Conservation (phyloP, 2,797 vertebrate genomes). For the Periophthalmus magnuspinnatus region DNA sequence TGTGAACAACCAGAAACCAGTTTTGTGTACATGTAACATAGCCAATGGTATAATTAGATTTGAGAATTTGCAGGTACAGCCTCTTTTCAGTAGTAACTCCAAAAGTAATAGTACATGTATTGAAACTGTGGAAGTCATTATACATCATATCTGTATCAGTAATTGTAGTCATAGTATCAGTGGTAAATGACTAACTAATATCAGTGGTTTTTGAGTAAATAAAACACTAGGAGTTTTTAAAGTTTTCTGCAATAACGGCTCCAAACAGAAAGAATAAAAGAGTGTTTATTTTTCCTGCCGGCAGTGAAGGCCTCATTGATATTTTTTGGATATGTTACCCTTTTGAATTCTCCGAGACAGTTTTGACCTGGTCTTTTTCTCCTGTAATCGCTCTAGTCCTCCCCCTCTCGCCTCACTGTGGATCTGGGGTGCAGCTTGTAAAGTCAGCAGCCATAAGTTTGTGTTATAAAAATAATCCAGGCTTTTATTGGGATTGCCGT, state of each 20-base stretch:
- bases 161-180: too few species aligned
- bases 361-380: constrained; percentile 61
- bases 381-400: constrained; percentile 18
- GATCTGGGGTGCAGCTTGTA: constrained; percentile 64
- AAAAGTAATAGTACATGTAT: too few species aligned
- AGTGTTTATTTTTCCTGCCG: constrained; percentile 74
- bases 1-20: too few species aligned
- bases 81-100: too few species aligned
- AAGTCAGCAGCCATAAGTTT: constrained; percentile 70
- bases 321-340: constrained; percentile 71
- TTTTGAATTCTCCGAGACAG: constrained; percentile 50
- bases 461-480: constrained; percentile 79
- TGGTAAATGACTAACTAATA: too few species aligned
- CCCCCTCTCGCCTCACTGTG: constrained; percentile 36
- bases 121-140: too few species aligned
- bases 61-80: too few species aligned
- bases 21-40: too few species aligned
- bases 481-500: constrained; percentile 75
- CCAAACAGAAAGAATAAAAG: constrained; percentile 37
- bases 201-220: too few species aligned
- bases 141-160: too few species aligned
- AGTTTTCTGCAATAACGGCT: background rate
- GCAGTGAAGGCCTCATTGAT: constrained; percentile 72
- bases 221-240: too few species aligned
- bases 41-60: too few species aligned